These are phyloP conservation scores for Tetramorium bicarinatum DNA, from an alignment of 2,888 invertebrate species.

Conservation along the genomic window DNA sequence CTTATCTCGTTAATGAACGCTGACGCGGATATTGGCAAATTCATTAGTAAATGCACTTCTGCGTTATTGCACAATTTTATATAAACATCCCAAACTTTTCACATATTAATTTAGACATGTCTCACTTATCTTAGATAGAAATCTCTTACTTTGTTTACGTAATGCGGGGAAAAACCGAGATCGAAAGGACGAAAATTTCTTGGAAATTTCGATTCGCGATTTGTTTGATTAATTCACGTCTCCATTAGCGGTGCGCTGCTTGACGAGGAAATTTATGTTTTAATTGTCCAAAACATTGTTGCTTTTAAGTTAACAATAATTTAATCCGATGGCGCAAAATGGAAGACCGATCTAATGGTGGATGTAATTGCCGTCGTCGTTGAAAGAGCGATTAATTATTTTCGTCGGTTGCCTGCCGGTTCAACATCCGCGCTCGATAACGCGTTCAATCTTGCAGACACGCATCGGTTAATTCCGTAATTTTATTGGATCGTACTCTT, in stretches of 20 bases:
- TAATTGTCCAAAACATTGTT: slow-evolving; percentile 3
- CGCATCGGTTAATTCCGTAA: slow-evolving; percentile 31
- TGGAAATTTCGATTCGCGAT: not conserved
- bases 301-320: slow-evolving; percentile 51
- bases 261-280: slow-evolving; percentile 26
- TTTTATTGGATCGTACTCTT: slow-evolving; percentile 41
- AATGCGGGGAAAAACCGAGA: not conserved
- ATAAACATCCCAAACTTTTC: not conserved
- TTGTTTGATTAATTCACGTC: slow-evolving; percentile 6
- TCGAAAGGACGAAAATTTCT: not conserved
- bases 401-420: slow-evolving; percentile 32
- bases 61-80: not conserved
- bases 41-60: not conserved
- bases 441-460: slow-evolving; percentile 46
- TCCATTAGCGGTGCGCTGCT: not conserved
- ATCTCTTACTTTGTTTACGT: not conserved
- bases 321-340: slow-evolving; percentile 43
- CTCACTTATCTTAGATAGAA: not conserved
- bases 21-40: not conserved
- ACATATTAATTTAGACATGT: not conserved
- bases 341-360: slow-evolving; percentile 45
- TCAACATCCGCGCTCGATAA: slow-evolving; percentile 41
- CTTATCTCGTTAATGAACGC: not conserved
- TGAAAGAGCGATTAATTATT: slow-evolving; percentile 55
- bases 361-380: slow-evolving; percentile 42